A percentile compares a stretch with the other conserved stretches of the same genome.
Conservation (phyloP, 2,797 vertebrate species). For the Parauchenoglanis punctatus region DNA sequence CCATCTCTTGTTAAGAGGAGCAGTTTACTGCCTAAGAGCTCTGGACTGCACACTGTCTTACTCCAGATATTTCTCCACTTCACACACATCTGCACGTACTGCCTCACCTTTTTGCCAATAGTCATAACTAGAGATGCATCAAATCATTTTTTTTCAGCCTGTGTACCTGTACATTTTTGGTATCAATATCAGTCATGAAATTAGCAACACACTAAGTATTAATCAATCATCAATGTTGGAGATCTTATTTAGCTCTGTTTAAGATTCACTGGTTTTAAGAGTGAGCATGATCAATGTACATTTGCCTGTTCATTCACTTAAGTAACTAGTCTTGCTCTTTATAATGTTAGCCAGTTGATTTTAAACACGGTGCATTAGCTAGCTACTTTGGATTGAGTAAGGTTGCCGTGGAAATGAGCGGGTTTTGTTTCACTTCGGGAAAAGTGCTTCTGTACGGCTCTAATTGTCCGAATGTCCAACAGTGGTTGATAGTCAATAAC, state of each 20-base stretch:
- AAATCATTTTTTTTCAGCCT: background rate
- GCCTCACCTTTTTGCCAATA: background rate
- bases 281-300: background rate
- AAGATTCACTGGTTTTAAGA: background rate
- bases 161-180: background rate
- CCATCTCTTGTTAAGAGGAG: constrained; percentile 88
- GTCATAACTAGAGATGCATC: background rate
- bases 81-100: constrained; percentile 17
- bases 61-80: constrained; percentile 29
- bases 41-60: constrained; percentile 77
- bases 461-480: background rate
- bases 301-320: background rate
- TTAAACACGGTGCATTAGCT: background rate
- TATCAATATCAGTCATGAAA: background rate
- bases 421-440: background rate
- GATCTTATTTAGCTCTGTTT: background rate
- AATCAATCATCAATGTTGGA: background rate
- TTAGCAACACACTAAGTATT: background rate
- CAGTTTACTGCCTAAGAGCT: constrained; percentile 86
- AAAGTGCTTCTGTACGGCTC: background rate
- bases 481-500: background rate
- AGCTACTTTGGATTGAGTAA: background rate
- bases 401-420: background rate
- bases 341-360: background rate
- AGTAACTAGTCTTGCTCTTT: background rate